Base-by-base conservation (phyloP, 1,140 invertebrate species). In the Patella vulgata region DNA sequence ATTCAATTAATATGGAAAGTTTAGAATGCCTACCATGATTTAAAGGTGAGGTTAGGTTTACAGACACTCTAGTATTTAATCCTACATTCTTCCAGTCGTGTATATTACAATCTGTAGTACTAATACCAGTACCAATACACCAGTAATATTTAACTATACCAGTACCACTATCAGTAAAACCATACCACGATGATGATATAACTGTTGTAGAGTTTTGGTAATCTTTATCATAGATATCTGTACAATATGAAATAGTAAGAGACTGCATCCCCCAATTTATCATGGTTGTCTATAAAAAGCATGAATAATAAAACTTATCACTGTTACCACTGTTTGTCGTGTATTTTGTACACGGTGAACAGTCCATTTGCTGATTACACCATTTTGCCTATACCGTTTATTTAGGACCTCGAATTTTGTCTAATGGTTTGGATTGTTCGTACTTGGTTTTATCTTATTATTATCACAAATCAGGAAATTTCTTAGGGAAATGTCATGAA, bases 181-280 rank as follows among this genome's bases (percentile, higher is more conserved):
- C 64, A 50, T 60, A 52, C 68, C 68, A 71, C 11, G 40, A 57
- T 17, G 64, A 64, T 12, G 55, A 55, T 25, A 62, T 33, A 43
- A 42, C 19, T n/a, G 19, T 25, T 8, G 46, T 19, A 17, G 50
- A 47, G 51, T 53, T 67, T 48, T 71, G 64, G 36, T 63, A 71
- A 11, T 71, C 68, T 11, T 53, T 28, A 31, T 71, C 64, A 28
- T 60, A 21, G 8, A 71, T 17, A 54, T 54, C 64, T 64, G 40
- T 5, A n/a, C n/a, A n/a, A n/a, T n/a, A n/a, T n/a, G n/a, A n/a
- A n/a, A n/a, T n/a, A n/a, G n/a, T n/a, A n/a, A n/a, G n/a, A n/a
- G n/a, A n/a, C n/a, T n/a, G n/a, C n/a, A n/a, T n/a, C n/a, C n/a
- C n/a, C n/a, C n/a, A n/a, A n/a, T n/a, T n/a, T n/a, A n/a, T n/a